These are phyloP conservation scores for Pseudobourletiella spinata DNA, from an alignment of 1,140 invertebrate genomes.

Conservation along the genomic window DNA sequence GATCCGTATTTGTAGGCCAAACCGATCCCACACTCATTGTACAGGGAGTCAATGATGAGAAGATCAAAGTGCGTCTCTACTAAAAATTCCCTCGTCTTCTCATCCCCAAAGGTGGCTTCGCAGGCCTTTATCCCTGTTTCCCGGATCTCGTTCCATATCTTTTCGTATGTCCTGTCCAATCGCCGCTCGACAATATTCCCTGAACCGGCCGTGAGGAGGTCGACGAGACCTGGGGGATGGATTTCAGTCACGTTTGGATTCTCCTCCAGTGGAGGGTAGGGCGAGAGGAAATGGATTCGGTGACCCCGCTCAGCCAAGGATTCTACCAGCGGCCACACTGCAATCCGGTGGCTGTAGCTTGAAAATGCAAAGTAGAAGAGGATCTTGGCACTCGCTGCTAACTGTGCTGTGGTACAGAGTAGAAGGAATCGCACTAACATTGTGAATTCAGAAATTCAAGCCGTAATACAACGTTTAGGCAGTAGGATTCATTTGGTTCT, in stretches of 20 bases:
- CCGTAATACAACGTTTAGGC: no score
- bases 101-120: constrained; percentile 2
- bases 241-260: constrained; percentile 22
- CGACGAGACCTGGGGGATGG: not conserved
- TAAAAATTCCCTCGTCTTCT: constrained; percentile 7
- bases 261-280: not conserved
- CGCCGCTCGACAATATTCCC: not conserved
- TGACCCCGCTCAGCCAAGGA: constrained; percentile 23
- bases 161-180: not conserved
- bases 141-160: not conserved
- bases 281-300: constrained; percentile 26
- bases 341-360: constrained; percentile 27
- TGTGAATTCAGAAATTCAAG: no score
- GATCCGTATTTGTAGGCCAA: constrained; percentile 22
- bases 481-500: no score
- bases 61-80: constrained; percentile 21
- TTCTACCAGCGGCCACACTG: constrained; percentile 25
- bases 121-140: not conserved
- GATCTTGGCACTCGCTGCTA: constrained; percentile 19
- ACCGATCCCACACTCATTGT: constrained; percentile 28
- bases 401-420: no score
- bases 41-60: constrained; percentile 28
- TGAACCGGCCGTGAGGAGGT: not conserved
- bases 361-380: constrained; percentile 27
- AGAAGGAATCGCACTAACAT: no score